Percentiles rank a stretch among this genome's conserved stretches.
These are phyloP conservation scores for Galaxias olidus DNA, from an alignment of 2,797 vertebrate species.

Conservation along the genomic window DNA sequence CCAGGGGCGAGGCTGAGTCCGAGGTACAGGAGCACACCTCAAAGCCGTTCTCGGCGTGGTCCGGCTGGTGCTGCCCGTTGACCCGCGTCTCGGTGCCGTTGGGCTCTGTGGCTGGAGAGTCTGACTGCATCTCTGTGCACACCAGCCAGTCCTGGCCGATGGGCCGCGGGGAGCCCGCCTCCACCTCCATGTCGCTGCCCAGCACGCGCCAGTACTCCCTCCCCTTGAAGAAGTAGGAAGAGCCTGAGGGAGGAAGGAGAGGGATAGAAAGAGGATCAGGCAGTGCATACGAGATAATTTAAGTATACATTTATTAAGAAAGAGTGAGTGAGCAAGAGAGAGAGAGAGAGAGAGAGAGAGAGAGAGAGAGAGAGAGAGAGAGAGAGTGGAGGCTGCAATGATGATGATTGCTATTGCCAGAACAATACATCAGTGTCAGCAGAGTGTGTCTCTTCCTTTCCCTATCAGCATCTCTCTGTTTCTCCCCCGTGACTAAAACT, in stretches of 20 bases:
- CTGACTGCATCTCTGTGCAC: slow-evolving; percentile 83
- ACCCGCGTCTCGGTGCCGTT: slow-evolving; percentile 70
- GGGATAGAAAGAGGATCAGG: too few relatives aligned
- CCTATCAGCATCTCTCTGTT: not conserved
- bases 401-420: slow-evolving; percentile 4
- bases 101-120: slow-evolving; percentile 69
- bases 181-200: slow-evolving; percentile 84
- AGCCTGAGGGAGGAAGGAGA: slow-evolving; percentile 67
- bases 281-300: too few relatives aligned
- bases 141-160: slow-evolving; percentile 91
- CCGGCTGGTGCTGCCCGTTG: slow-evolving; percentile 74
- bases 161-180: slow-evolving; percentile 82
- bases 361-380: not conserved
- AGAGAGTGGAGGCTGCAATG: slow-evolving; percentile 2
- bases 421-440: not conserved
- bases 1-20: slow-evolving; percentile 54
- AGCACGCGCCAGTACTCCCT: slow-evolving; percentile 92
- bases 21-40: slow-evolving; percentile 95
- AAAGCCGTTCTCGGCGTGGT: slow-evolving; percentile 84
- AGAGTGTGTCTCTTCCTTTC: not conserved
- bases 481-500: too few relatives aligned
- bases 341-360: not conserved
- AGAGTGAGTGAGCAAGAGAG: not conserved
- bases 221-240: slow-evolving; percentile 94
- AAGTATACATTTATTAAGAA: too few relatives aligned